These are phyloP conservation scores for Acanthornis magna DNA, from an alignment of 2,797 vertebrate genomes.

Conservation along the genomic window DNA sequence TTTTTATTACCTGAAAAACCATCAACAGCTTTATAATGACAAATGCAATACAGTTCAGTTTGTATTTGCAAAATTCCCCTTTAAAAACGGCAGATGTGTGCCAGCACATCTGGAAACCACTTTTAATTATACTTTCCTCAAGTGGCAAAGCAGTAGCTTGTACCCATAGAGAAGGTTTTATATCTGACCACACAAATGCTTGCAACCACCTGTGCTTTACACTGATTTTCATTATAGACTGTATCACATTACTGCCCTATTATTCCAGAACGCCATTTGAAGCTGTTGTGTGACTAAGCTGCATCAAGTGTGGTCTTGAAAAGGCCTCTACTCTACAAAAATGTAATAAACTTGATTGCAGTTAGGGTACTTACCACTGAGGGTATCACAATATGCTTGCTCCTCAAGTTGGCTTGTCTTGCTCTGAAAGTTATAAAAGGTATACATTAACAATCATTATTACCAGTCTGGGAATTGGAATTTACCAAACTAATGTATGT, in stretches of 20 bases:
- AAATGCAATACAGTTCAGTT: slow-evolving; percentile 25
- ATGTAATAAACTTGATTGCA: slow-evolving; percentile 43
- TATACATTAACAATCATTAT: neutral
- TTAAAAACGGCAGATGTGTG: slow-evolving; percentile 47
- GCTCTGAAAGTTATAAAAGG: slow-evolving; percentile 55
- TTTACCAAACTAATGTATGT: neutral
- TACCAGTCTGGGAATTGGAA: neutral
- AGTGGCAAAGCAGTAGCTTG: slow-evolving; percentile 46
- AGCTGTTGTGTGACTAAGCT: slow-evolving; percentile 52
- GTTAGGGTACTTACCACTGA: slow-evolving; percentile 48
- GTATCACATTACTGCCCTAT: slow-evolving; percentile 55
- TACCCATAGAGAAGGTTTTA: slow-evolving; percentile 30
- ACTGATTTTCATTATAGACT: slow-evolving; percentile 53
- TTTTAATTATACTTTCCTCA: slow-evolving; percentile 68
- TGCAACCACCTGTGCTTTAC: slow-evolving; percentile 59
- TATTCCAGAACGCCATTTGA: slow-evolving; percentile 55
- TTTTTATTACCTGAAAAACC: slow-evolving; percentile 57
- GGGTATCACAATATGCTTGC: neutral
- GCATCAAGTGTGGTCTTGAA: slow-evolving; percentile 53
- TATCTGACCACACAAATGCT: slow-evolving; percentile 58
- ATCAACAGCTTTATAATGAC: slow-evolving; percentile 44
- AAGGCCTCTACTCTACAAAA: slow-evolving; percentile 45
- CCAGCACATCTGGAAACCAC: slow-evolving; percentile 70
- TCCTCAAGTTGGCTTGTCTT: slow-evolving; percentile 18
- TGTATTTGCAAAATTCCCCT: slow-evolving; percentile 41